These are phyloP conservation scores for Tromatobia lineatoria DNA, from an alignment of 2,888 invertebrate genomes.

Conservation along the genomic window DNA sequence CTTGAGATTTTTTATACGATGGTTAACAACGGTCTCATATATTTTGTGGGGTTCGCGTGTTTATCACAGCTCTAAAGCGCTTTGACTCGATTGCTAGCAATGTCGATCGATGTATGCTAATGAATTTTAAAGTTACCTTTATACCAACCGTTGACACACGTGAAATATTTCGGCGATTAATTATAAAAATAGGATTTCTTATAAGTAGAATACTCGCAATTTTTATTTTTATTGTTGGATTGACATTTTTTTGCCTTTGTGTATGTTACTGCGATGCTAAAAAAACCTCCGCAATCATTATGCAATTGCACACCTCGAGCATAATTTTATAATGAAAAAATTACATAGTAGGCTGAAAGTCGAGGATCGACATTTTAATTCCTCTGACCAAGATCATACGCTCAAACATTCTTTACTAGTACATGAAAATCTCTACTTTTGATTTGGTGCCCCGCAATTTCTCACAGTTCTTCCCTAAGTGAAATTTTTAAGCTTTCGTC, in stretches of 20 bases:
- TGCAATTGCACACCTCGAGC: slow-evolving; percentile 11
- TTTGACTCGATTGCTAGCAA: slow-evolving; percentile 17
- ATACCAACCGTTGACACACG: background rate
- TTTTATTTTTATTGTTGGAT: slow-evolving; percentile 4
- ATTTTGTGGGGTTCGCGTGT: slow-evolving; percentile 10
- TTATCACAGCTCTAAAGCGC: slow-evolving; percentile 14
- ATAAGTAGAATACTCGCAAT: background rate
- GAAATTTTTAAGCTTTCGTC: too few species aligned
- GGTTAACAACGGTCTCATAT: background rate
- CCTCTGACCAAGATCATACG: slow-evolving; percentile 3
- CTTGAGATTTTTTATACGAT: slow-evolving; percentile 4
- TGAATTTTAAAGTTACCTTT: slow-evolving; percentile 16
- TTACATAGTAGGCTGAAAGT: background rate
- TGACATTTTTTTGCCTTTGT: slow-evolving; percentile 4
- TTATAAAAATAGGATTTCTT: background rate
- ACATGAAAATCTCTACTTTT: background rate
- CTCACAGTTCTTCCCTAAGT: background rate
- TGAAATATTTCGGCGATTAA: slow-evolving; percentile 2
- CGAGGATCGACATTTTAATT: background rate
- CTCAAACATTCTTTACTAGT: background rate
- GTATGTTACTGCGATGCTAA: slow-evolving; percentile 7
- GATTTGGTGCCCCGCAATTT: background rate
- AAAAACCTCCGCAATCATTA: background rate
- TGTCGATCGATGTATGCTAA: slow-evolving; percentile 33
- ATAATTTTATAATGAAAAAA: slow-evolving; percentile 18